Base-by-base conservation (phyloP, 2,113 vertebrate species). In the Neomonachus schauinslandi region DNA sequence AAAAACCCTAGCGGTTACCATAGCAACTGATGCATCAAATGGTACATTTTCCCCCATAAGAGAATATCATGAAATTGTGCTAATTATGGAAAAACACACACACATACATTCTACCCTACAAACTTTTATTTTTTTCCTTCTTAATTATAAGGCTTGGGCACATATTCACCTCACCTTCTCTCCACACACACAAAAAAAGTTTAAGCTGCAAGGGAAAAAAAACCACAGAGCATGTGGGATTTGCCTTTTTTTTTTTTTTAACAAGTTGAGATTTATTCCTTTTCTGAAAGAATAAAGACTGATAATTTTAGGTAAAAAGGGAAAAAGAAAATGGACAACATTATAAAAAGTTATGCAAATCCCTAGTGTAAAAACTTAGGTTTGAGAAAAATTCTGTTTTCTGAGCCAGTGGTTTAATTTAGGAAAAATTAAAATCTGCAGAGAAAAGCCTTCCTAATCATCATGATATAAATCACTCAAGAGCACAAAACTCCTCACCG, bases 1-100 rank as follows among this genome's bases (percentile, higher is more conserved):
- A 94, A 87, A 95, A 89, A 39, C 89, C 85, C 95, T 65, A 80
- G 90, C 82, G 24, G 96, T 85, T 57, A 1, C 72, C 2, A 31
- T 16, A 94, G 59, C 94, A 98, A 97, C 89, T 0, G 69, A 93
- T 90, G 97, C 61, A 97, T 94, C 86, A 96, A 88, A 31, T 79
- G 59, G 46, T 39, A 53, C 53, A 91, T 97, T 97, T 65, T 24
- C 11, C 88, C 4, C n/a, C 94, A 16, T 46, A 76, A 51, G 82
- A 98, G 77, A 95, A 80, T 85, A 14, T 46, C 86, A 51, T 18
- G 94, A 72, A 94, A 95, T 49, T 49, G 36, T 71, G 85, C 8
- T 71, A 65, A 67, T 86, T 69, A 88, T 3, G 24, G 22, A 28
- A 42, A 85, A 63, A 82, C 49, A 71, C 53, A 61, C 81, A 53